phyloP scores from a whole-genome alignment of 1,140 invertebrate species.

The Glossosoma conforme region DNA sequence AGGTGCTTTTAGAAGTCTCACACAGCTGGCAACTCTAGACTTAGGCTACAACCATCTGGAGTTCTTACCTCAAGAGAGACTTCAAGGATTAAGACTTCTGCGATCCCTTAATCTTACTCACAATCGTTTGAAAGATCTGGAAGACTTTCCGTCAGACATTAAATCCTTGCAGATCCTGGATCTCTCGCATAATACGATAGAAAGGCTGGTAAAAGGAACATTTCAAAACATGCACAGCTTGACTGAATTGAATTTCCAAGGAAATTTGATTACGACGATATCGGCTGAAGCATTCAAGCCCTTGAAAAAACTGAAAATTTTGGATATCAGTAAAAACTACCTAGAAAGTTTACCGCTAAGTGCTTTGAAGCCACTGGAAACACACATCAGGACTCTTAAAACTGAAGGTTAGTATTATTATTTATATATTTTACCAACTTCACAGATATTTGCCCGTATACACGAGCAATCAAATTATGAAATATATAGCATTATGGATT shows the following conservation, averaged over 20 bases:
- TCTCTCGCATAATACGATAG: slow-evolving; percentile 78
- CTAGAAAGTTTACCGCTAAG: slow-evolving; percentile 75
- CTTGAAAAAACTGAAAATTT: slow-evolving; percentile 70
- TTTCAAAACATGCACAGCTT: slow-evolving; percentile 72
- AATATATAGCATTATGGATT: too few species aligned
- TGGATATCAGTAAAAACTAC: slow-evolving; percentile 82
- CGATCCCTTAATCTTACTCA: slow-evolving; percentile 74
- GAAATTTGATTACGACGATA: slow-evolving; percentile 76
- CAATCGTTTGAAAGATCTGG: slow-evolving; percentile 75
- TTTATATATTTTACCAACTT: too few species aligned
- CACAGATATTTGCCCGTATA: too few species aligned
- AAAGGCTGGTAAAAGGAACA: slow-evolving; percentile 66
- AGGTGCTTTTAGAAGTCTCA: slow-evolving; percentile 73
- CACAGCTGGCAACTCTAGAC: slow-evolving; percentile 73
- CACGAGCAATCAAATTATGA: too few species aligned
- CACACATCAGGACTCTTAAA: slow-evolving; percentile 68
- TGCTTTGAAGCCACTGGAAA: slow-evolving; percentile 70
- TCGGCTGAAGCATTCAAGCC: slow-evolving; percentile 73
- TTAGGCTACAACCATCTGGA: slow-evolving; percentile 80
- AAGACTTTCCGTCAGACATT: slow-evolving; percentile 76
- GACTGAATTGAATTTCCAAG: slow-evolving; percentile 70
- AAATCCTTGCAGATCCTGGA: slow-evolving; percentile 73
- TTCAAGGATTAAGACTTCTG: slow-evolving; percentile 70
- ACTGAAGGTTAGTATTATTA: slow-evolving; percentile 69
- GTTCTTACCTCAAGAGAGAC: slow-evolving; percentile 75